Evolutionary conservation across 2,113 vertebrate genomes (phyloP), one percentile per base, ranked within the genome.

Genomic region (Petrocephalus zakoni): DNA sequence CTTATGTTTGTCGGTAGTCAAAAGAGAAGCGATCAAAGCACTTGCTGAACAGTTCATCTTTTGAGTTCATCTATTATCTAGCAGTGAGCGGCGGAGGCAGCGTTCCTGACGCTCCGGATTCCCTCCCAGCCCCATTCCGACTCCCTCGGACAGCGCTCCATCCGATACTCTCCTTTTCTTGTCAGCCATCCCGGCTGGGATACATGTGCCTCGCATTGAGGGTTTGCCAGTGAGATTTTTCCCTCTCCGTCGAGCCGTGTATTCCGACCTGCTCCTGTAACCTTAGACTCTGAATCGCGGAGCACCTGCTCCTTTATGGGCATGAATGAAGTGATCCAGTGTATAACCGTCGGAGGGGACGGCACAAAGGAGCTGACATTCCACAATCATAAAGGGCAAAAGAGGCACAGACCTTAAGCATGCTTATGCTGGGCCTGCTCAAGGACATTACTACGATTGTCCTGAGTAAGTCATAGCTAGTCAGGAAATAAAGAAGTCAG

Each of bases 111-210:
- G 93, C 92, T 91, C 93, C 91, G 91, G 93, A 93, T 94, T 95
- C 94, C 94, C 56, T 34, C 88, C 90, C 92, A 91, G 88, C 90
- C 87, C 91, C 91, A 93, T 83, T 9, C 29, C 87, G 72, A 37
- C 93, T 95, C 93, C 94, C 93, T 94, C 92, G 85, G 92, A 92
- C 91, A 89, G 87, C 89, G 47, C 91, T 92, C 90, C 94, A 90
- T 93, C 91, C 91, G 93, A 91, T 93, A 93, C 90, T 89, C 93
- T 92, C 91, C 94, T 95, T 96, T 94, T 91, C 95, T 94, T 92
- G 93, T 95, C 95, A 94, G 92, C 96, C 95, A 93, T 94, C 95
- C 29, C 89, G 94, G 90, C 94, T 94, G 94, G 95, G 96, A 96
- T 96, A 96, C 93, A 34, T 90, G 90, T 91, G 93, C 61, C 81